phyloP scores from a whole-genome alignment of 1,140 invertebrate species.

The Tribolium castaneum region DNA sequence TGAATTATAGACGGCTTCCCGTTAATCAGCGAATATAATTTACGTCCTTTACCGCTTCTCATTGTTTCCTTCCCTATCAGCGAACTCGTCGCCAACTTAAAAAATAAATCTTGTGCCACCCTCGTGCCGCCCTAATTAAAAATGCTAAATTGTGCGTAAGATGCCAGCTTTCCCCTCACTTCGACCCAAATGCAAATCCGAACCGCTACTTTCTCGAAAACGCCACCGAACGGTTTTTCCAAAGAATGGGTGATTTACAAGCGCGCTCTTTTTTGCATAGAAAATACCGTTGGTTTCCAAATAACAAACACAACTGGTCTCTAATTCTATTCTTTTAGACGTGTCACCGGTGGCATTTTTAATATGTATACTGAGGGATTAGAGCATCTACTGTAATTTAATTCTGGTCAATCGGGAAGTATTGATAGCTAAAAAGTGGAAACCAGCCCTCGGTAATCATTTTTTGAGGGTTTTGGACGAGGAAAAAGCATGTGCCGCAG shows the following conservation, averaged over 20 bases:
- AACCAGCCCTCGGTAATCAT: constrained; percentile 40
- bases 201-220: constrained; percentile 16
- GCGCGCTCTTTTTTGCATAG: constrained; percentile 13
- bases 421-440: constrained; percentile 32
- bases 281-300: constrained; percentile 17
- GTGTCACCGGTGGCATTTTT: constrained; percentile 20
- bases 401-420: neutral
- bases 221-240: neutral
- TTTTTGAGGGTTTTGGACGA: constrained; percentile 41
- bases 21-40: constrained; percentile 55
- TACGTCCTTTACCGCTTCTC: constrained; percentile 47
- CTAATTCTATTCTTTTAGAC: neutral
- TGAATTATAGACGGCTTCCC: constrained; percentile 42
- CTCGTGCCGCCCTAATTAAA: constrained; percentile 55
- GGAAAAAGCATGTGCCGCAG: constrained; percentile 44
- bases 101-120: constrained; percentile 54
- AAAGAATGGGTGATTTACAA: constrained; percentile 6
- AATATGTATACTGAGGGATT: constrained; percentile 3
- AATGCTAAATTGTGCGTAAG: constrained; percentile 58
- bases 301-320: constrained; percentile 37
- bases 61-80: constrained; percentile 48
- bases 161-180: constrained; percentile 10
- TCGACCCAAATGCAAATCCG: constrained; percentile 3
- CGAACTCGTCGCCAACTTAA: constrained; percentile 48
- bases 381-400: constrained; percentile 1